A percentile compares a stretch with the other conserved stretches of the same genome.
phyloP scores from a whole-genome alignment of 1,140 invertebrate species.

The Drosophila quadrilineata region DNA sequence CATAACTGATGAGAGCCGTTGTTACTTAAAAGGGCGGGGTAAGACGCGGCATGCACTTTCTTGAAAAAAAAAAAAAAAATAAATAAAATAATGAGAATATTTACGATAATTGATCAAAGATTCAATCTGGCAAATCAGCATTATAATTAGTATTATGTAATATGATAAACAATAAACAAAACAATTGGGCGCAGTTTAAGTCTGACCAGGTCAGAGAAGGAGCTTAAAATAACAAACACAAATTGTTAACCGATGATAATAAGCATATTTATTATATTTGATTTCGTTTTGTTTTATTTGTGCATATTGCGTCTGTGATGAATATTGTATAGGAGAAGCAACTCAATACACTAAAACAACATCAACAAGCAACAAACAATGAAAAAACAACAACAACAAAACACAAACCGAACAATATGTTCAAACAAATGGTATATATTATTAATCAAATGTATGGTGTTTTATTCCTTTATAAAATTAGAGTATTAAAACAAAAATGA shows the following conservation, averaged over 20 bases:
- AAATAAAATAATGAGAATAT: too few species aligned
- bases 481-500: constrained; percentile 44
- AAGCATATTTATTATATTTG: too few species aligned
- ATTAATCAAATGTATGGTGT: constrained; percentile 76
- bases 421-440: constrained; percentile 44
- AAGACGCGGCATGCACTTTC: constrained; percentile 41
- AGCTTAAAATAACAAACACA: constrained; percentile 53
- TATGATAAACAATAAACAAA: constrained; percentile 8
- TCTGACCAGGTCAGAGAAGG: constrained; percentile 16
- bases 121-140: constrained; percentile 24
- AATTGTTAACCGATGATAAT: constrained; percentile 76
- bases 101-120: constrained; percentile 24
- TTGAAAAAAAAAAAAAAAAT: too few species aligned
- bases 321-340: constrained; percentile 65
- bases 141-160: constrained; percentile 41
- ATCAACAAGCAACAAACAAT: constrained; percentile 33
- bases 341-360: constrained; percentile 6
- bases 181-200: constrained; percentile 17
- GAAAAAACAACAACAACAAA: constrained; percentile 21
- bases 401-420: constrained; percentile 41
- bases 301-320: constrained; percentile 75
- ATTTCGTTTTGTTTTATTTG: constrained; percentile 59
- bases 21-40: constrained; percentile 1
- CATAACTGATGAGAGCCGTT: constrained; percentile 20
- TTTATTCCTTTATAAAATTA: constrained; percentile 72